Evolutionary conservation across 2,113 vertebrate species (phyloP).

Genomic region (Sardina pilchardus): DNA sequence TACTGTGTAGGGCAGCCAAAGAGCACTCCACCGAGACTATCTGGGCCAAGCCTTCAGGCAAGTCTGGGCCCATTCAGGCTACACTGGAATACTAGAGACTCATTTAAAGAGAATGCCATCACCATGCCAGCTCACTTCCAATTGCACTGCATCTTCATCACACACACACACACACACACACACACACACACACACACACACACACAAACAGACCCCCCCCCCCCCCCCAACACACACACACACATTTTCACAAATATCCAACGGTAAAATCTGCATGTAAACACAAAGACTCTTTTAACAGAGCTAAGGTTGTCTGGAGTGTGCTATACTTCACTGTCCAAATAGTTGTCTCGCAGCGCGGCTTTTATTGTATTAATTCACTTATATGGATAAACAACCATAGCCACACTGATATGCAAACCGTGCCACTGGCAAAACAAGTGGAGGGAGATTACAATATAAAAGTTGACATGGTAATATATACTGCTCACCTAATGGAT

Average conservation of each 20-base stretch:
- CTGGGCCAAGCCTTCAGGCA: conserved; percentile 9
- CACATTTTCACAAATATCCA: background rate
- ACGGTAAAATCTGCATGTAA: background rate
- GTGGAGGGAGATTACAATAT: conserved; percentile 63
- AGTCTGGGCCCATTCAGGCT: background rate
- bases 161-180: background rate
- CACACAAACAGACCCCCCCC: background rate
- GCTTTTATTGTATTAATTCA: background rate
- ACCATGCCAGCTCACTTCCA: background rate
- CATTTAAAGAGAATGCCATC: background rate
- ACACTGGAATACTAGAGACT: background rate
- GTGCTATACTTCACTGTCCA: conserved; percentile 1
- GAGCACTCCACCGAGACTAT: background rate
- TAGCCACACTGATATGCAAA: conserved; percentile 8
- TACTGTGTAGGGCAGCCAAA: background rate
- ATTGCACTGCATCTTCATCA: background rate
- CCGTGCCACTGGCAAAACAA: conserved; percentile 42
- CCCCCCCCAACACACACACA: background rate
- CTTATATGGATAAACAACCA: conserved; percentile 17
- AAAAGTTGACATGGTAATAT: conserved; percentile 72
- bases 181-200: background rate
- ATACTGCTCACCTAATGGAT: conserved; percentile 68
- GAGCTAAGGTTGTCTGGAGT: background rate
- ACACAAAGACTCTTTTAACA: background rate
- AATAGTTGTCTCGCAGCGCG: background rate